Evolutionary conservation across 35 echinoderm and acorn worm species (phyloP).

Genomic region (Chiridota heheva): DNA sequence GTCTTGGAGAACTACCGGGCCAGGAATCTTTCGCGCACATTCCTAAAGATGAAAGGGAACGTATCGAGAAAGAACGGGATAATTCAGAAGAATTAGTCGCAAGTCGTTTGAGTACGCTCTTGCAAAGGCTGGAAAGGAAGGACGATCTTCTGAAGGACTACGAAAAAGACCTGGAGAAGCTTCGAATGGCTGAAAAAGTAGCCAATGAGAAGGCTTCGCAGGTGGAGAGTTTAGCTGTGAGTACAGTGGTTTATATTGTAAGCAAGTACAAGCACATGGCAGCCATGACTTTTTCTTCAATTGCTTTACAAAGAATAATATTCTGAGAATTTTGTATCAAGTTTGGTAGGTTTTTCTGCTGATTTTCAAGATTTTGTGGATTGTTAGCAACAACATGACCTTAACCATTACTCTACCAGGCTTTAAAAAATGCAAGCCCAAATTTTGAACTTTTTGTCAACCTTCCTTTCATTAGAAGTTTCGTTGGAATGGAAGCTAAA

Average conservation of each 20-base stretch:
- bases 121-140: conserved; percentile 92
- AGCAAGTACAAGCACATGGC: no score
- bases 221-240: conserved; percentile 87
- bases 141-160: conserved; percentile 84
- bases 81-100: conserved; percentile 68
- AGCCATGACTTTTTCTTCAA: no score
- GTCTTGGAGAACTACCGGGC: conserved; percentile 81
- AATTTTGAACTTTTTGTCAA: no score
- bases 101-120: conserved; percentile 71
- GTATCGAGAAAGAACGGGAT: conserved; percentile 55
- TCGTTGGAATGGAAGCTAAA: no score
- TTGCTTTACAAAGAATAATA: no score
- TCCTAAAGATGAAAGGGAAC: conserved; percentile 80
- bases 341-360: no score
- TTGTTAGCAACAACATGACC: no score
- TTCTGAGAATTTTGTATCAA: no score
- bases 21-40: conserved; percentile 82
- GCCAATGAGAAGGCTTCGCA: conserved; percentile 90
- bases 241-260: conserved; percentile 11
- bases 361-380: no score
- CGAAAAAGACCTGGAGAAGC: conserved; percentile 93
- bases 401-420: no score
- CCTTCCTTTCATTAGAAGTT: no score
- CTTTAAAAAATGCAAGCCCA: no score
- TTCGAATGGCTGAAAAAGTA: conserved; percentile 85